Conservation (phyloP, 2,888 invertebrate genomes). For the Diplolepis rosae region DNA sequence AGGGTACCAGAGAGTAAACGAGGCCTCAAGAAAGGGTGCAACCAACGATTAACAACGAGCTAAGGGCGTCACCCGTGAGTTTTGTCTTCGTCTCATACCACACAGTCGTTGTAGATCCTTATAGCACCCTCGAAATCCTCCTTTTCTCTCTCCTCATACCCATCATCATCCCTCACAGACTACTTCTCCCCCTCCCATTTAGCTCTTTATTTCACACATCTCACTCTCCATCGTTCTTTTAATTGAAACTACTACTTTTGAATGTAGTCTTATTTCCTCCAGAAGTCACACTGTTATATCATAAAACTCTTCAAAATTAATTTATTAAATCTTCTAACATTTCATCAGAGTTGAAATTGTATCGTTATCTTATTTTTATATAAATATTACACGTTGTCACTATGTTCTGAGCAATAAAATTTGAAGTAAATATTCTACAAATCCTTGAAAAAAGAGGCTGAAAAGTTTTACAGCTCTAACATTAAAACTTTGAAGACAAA, state of each 20-base stretch:
- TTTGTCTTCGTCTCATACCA: conserved; percentile 60
- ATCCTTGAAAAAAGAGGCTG: too few species aligned
- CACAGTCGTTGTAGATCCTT: conserved; percentile 55
- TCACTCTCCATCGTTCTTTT: conserved; percentile 46
- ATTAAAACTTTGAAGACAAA: too few species aligned
- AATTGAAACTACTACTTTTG: conserved; percentile 48
- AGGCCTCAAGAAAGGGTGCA: conserved; percentile 64
- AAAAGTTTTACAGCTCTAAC: too few species aligned
- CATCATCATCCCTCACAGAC: conserved; percentile 26
- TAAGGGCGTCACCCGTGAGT: conserved; percentile 61
- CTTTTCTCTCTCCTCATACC: conserved; percentile 40
- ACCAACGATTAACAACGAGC: conserved; percentile 67
- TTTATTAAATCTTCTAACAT: too few species aligned
- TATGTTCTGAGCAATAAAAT: too few species aligned
- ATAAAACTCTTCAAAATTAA: too few species aligned
- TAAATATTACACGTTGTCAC: too few species aligned
- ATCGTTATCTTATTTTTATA: too few species aligned
- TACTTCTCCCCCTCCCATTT: conserved; percentile 20
- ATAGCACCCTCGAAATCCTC: conserved; percentile 47
- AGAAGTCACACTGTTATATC: too few species aligned
- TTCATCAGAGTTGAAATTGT: too few species aligned
- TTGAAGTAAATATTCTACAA: too few species aligned
- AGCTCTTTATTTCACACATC: neutral
- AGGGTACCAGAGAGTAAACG: conserved; percentile 61
- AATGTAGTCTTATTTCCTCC: neutral